Conservation (phyloP, 2,888 invertebrate species). For the Uropetala carovei region DNA sequence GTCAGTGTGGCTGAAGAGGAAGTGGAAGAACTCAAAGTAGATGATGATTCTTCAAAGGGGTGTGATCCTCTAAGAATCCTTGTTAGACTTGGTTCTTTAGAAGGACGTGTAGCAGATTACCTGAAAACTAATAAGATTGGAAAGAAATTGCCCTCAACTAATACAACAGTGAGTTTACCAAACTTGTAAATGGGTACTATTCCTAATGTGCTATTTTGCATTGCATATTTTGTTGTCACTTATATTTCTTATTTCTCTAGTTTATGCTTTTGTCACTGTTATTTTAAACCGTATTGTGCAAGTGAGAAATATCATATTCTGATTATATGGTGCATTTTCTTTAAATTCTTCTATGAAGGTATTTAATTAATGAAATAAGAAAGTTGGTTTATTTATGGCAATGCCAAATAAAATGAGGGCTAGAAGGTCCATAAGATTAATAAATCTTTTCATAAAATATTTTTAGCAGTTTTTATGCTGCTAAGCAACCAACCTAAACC, state of each 20-base stretch:
- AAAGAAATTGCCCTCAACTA: conserved; percentile 9
- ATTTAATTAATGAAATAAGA: too few relatives aligned
- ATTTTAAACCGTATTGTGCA: too few relatives aligned
- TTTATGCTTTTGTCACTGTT: too few relatives aligned
- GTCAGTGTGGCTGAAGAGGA: neutral
- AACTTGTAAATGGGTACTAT: neutral
- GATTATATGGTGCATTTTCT: too few relatives aligned
- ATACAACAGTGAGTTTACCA: neutral
- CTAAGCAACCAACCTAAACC: neutral
- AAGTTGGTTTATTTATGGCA: too few relatives aligned
- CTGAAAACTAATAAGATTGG: neutral
- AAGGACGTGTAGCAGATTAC: conserved; percentile 45
- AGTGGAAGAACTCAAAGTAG: neutral
- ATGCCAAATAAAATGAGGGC: too few relatives aligned
- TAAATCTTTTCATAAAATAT: neutral
- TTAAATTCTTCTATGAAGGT: too few relatives aligned
- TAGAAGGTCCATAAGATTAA: too few relatives aligned
- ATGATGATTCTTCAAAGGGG: conserved; percentile 35
- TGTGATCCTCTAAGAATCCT: conserved; percentile 47
- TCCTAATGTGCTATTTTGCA: too few relatives aligned
- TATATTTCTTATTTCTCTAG: neutral
- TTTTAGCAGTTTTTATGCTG: neutral
- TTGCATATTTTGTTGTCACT: neutral
- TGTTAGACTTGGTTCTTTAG: conserved; percentile 34
- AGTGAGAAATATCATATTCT: too few relatives aligned